phyloP scores from a whole-genome alignment of 1,140 invertebrate genomes.

The Hyphantria cunea region DNA sequence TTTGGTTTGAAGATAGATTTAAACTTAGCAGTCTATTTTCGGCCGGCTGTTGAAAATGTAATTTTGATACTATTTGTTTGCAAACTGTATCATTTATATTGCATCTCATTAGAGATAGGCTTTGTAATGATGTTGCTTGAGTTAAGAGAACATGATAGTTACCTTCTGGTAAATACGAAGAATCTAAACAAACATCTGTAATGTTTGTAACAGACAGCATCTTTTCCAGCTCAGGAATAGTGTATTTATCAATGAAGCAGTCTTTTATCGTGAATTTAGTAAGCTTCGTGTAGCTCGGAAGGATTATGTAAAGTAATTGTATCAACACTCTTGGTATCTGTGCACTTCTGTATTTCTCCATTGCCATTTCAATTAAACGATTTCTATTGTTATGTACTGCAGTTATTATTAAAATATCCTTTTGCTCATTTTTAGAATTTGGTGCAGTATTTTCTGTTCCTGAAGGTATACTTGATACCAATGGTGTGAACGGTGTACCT shows the following conservation, averaged over 20 bases:
- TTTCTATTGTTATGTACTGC: constrained; percentile 44
- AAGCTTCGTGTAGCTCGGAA: constrained; percentile 42
- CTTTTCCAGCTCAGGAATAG: constrained; percentile 48
- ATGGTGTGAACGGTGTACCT: too few relatives aligned
- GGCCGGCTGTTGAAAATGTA: constrained; percentile 36
- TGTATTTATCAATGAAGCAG: constrained; percentile 39
- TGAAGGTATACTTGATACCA: background rate
- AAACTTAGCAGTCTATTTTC: constrained; percentile 44
- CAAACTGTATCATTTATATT: constrained; percentile 49
- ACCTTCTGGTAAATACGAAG: constrained; percentile 32
- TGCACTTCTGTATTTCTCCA: constrained; percentile 26
- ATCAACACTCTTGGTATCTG: constrained; percentile 40
- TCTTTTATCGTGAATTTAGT: constrained; percentile 43
- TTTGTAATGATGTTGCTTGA: constrained; percentile 31
- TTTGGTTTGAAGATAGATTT: constrained; percentile 58
- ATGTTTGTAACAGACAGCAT: constrained; percentile 41
- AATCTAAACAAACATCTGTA: constrained; percentile 51
- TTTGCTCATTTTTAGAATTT: background rate
- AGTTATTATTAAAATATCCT: constrained; percentile 7
- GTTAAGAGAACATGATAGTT: constrained; percentile 46
- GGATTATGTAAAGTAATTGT: constrained; percentile 41
- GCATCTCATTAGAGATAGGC: constrained; percentile 51
- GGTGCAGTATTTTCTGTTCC: background rate
- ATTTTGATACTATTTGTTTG: constrained; percentile 40
- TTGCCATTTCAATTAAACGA: constrained; percentile 42